Percentiles rank a stretch among this genome's conserved stretches.
Evolutionary conservation across 2,888 invertebrate species (phyloP).

Genomic region (Dryococelus australis): DNA sequence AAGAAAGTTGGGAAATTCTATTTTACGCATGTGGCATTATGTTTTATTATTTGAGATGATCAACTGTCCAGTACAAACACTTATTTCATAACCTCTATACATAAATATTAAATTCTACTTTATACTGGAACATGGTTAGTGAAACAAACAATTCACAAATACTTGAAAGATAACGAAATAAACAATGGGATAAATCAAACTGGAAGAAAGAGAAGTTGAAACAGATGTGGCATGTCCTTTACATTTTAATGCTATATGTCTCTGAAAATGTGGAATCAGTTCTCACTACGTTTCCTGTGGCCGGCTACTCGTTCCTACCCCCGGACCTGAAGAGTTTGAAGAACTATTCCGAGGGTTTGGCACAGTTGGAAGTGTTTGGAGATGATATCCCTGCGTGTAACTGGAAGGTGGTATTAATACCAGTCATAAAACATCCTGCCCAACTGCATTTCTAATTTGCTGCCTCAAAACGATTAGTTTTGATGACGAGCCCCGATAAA

Average conservation of each 20-base stretch:
- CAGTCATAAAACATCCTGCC: neutral
- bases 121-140: too few species aligned
- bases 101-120: neutral
- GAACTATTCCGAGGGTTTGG: neutral
- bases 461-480: neutral
- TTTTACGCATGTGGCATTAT: neutral
- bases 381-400: neutral
- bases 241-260: neutral
- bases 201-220: slow-evolving; percentile 13
- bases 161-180: neutral
- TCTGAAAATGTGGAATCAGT: too few species aligned
- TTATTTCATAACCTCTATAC: neutral
- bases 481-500: neutral
- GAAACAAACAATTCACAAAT: neutral
- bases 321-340: neutral
- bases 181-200: neutral
- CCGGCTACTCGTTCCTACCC: neutral
- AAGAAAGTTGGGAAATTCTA: neutral
- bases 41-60: neutral
- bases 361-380: neutral
- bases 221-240: neutral
- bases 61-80: neutral
- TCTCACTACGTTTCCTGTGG: slow-evolving; percentile 16
- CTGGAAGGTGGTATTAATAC: too few species aligned
- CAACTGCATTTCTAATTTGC: neutral